phyloP scores from a whole-genome alignment of 2,888 invertebrate species.

The Scaptodrosophila latifasciaeformis region DNA sequence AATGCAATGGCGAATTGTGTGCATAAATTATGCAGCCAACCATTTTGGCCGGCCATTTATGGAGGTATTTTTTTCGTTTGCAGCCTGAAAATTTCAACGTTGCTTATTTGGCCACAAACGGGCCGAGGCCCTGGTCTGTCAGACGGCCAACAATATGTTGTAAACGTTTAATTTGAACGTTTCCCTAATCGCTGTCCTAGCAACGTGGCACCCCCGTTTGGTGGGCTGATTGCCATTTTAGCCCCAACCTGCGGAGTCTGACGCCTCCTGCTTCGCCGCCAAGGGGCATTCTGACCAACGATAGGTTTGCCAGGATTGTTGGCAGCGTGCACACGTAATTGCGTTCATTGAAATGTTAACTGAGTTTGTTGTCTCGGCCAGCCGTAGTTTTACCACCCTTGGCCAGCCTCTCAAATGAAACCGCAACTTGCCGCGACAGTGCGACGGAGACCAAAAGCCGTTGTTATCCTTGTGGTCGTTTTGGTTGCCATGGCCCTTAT shows the following conservation, averaged over 20 bases:
- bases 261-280: no score
- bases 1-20: slow-evolving; percentile 58
- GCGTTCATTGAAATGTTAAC: slow-evolving; percentile 70
- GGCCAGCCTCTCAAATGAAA: slow-evolving; percentile 8
- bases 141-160: slow-evolving; percentile 59
- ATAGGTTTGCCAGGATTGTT: no score
- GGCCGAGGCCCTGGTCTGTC: slow-evolving; percentile 27
- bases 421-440: slow-evolving; percentile 26
- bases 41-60: slow-evolving; percentile 55
- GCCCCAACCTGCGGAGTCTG: no score
- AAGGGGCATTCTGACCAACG: slow-evolving; percentile 20
- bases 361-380: slow-evolving; percentile 45
- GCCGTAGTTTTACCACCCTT: background rate
- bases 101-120: slow-evolving; percentile 12
- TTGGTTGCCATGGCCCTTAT: slow-evolving; percentile 12
- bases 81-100: slow-evolving; percentile 17
- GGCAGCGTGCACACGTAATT: slow-evolving; percentile 43
- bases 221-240: no score
- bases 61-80: slow-evolving; percentile 14
- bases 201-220: no score
- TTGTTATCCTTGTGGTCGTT: slow-evolving; percentile 54
- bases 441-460: slow-evolving; percentile 55
- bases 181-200: slow-evolving; percentile 64
- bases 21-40: slow-evolving; percentile 62
- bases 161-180: slow-evolving; percentile 64